Evolutionary conservation across 2,113 vertebrate species (phyloP).

Genomic region (Scomber scombrus): DNA sequence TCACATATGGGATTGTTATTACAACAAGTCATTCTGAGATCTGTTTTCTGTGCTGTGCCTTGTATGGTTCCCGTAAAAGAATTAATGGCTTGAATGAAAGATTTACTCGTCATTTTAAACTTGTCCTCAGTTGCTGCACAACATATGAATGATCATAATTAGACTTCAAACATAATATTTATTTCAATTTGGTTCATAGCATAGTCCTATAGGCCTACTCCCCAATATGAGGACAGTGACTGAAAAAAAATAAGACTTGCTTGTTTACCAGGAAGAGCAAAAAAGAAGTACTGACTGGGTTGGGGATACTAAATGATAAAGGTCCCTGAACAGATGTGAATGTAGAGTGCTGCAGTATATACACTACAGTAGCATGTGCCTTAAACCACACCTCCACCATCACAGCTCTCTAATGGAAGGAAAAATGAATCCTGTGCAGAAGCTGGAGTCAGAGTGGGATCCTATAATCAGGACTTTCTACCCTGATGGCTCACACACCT

Average conservation of each 20-base stretch:
- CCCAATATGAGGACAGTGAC: too few relatives aligned
- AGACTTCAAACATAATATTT: neutral
- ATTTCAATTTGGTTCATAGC: neutral
- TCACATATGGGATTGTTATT: neutral
- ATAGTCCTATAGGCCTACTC: too few relatives aligned
- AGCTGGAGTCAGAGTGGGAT: neutral
- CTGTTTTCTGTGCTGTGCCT: constrained; percentile 22
- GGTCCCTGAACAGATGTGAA: neutral
- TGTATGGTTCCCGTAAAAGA: constrained; percentile 16
- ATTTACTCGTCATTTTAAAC: neutral
- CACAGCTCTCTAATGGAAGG: constrained; percentile 5
- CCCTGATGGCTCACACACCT: neutral
- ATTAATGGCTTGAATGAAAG: constrained; percentile 5
- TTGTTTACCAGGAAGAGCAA: neutral
- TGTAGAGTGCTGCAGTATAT: constrained; percentile 13
- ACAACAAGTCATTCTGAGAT: neutral
- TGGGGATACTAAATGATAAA: neutral
- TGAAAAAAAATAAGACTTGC: too few relatives aligned
- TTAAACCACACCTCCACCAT: constrained; percentile 16
- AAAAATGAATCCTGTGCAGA: constrained; percentile 15
- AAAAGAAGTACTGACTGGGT: neutral
- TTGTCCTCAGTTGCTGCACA: neutral
- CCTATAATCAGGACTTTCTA: constrained; percentile 2
- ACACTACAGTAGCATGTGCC: constrained; percentile 21
- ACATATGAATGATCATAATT: constrained; percentile 1